phyloP scores from a whole-genome alignment of 2,797 vertebrate genomes.

The Rachycentron canadum region DNA sequence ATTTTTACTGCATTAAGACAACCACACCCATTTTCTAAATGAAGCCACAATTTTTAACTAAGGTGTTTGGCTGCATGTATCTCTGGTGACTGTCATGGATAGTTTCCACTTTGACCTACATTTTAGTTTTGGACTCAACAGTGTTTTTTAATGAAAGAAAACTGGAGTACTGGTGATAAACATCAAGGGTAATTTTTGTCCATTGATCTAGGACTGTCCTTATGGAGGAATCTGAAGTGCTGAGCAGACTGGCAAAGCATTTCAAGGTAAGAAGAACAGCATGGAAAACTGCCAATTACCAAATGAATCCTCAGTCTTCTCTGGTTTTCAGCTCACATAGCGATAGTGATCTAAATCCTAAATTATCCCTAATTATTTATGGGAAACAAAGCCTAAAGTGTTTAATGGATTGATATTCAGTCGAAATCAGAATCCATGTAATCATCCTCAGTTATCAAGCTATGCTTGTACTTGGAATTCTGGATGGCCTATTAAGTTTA shows the following conservation, averaged over 20 bases:
- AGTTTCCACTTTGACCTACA: conserved; percentile 50
- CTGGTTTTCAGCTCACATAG: conserved; percentile 12
- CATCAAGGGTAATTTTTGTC: neutral
- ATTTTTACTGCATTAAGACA: neutral
- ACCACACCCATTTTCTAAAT: neutral
- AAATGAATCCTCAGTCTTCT: conserved; percentile 11
- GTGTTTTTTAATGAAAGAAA: conserved; percentile 39
- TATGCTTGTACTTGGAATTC: neutral
- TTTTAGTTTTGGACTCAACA: conserved; percentile 36
- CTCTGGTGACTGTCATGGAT: neutral
- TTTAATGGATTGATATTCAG: conserved; percentile 6
- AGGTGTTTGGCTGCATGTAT: conserved; percentile 8
- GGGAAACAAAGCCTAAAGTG: conserved; percentile 7
- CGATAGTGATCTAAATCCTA: conserved; percentile 16
- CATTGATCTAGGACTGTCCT: conserved; percentile 82
- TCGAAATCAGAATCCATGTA: conserved; percentile 5
- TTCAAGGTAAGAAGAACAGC: conserved; percentile 86
- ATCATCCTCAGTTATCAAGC: neutral
- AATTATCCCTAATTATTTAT: conserved; percentile 23
- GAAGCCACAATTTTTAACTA: neutral
- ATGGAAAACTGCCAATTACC: conserved; percentile 8
- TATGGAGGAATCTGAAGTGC: conserved; percentile 80
- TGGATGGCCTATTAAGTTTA: neutral
- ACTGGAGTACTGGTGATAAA: conserved; percentile 6
- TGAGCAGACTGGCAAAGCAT: conserved; percentile 80